Conservation (phyloP, 1,140 invertebrate species). For the Aphaenogaster ashmeadi region DNA sequence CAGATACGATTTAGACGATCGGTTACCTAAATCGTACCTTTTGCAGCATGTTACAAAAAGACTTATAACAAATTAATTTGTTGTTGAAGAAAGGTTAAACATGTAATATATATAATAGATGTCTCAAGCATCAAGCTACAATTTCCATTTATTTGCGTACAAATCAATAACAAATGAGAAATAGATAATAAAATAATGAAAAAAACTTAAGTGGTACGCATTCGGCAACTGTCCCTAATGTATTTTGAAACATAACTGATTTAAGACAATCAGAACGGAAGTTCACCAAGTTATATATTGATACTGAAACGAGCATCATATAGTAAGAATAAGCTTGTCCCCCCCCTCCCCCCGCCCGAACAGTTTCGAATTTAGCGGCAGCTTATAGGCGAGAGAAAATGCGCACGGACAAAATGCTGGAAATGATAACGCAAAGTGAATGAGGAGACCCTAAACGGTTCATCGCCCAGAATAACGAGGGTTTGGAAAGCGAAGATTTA, state of each 20-base stretch:
- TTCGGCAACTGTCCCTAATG: not conserved
- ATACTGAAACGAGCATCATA: not conserved
- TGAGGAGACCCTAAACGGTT: slow-evolving; percentile 71
- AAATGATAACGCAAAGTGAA: slow-evolving; percentile 45
- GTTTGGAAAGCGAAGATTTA: slow-evolving; percentile 72
- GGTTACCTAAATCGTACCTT: too few species aligned
- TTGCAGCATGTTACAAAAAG: too few species aligned
- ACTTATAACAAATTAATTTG: too few species aligned
- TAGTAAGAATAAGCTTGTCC: not conserved
- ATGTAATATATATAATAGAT: too few species aligned
- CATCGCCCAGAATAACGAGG: slow-evolving; percentile 78
- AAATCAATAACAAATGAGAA: too few species aligned
- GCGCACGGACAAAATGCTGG: slow-evolving; percentile 48
- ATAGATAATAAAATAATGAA: too few species aligned
- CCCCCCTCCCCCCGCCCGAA: too few species aligned
- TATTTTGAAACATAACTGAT: not conserved
- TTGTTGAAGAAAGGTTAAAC: too few species aligned
- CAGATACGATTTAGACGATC: too few species aligned
- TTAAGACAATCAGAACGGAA: not conserved
- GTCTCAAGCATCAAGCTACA: too few species aligned
- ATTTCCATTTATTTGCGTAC: too few species aligned
- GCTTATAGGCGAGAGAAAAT: slow-evolving; percentile 32
- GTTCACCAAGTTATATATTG: not conserved
- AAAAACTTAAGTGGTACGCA: too few species aligned
- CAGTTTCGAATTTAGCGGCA: not conserved